Evolutionary conservation across 2,797 vertebrate species (phyloP).

Genomic region (Sebastes kiyomatsui): DNA sequence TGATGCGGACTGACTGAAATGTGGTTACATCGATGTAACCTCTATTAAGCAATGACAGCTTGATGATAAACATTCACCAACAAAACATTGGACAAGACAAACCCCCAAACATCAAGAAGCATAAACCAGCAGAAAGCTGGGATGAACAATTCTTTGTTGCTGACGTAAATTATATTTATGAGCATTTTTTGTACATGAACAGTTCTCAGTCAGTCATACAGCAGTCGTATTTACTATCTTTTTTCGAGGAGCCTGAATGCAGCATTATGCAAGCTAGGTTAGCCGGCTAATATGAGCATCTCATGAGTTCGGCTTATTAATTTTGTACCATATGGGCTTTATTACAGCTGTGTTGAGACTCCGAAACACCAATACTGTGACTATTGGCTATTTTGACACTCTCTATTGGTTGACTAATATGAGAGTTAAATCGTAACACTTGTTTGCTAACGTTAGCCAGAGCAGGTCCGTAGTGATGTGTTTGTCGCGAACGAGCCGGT

Average conservation of each 20-base stretch:
- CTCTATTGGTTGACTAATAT: not conserved
- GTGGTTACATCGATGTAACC: too few species aligned
- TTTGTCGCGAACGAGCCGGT: too few species aligned
- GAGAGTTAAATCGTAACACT: not conserved
- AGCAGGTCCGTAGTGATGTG: not conserved
- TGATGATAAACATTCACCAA: not conserved
- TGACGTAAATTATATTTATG: not conserved
- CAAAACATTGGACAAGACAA: not conserved
- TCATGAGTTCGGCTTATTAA: not conserved
- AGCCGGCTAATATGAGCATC: not conserved
- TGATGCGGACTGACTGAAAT: not conserved
- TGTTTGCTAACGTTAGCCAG: constrained; percentile 14
- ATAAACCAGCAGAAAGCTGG: not conserved
- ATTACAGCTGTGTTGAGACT: not conserved
- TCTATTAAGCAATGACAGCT: not conserved
- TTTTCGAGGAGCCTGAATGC: not conserved
- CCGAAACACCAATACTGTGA: not conserved
- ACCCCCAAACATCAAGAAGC: not conserved
- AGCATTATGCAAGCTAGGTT: not conserved
- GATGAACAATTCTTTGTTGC: not conserved
- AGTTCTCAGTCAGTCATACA: not conserved
- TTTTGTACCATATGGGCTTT: rapidly evolving
- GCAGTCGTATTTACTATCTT: rapidly evolving
- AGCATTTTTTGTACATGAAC: too few species aligned
- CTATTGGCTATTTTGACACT: not conserved